phyloP scores from a whole-genome alignment of 2,888 invertebrate genomes.

The Acrocera orbiculus region DNA sequence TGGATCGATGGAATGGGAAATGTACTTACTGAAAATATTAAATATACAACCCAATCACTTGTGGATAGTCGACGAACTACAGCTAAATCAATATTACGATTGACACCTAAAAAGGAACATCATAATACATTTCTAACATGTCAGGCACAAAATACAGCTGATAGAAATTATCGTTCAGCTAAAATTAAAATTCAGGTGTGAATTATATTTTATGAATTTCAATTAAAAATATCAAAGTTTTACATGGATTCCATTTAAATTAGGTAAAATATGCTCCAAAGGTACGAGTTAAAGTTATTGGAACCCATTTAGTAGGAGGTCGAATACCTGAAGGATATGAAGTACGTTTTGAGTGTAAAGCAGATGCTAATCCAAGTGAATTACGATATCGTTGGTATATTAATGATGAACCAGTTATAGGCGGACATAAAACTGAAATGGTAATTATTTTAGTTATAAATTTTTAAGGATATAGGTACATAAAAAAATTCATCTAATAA shows the following conservation, averaged over 20 bases:
- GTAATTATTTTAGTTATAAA: conserved; percentile 28
- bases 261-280: conserved; percentile 85
- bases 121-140: conserved; percentile 84
- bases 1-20: conserved; percentile 83
- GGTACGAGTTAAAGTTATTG: conserved; percentile 53
- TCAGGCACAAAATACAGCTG: conserved; percentile 82
- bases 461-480: background rate
- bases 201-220: no score
- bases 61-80: conserved; percentile 69
- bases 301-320: conserved; percentile 38
- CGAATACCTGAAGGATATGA: conserved; percentile 64
- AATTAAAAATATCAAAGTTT: background rate
- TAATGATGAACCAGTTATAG: conserved; percentile 63
- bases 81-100: conserved; percentile 63
- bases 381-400: conserved; percentile 75
- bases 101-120: conserved; percentile 73
- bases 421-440: conserved; percentile 65
- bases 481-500: background rate
- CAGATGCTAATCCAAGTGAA: conserved; percentile 76
- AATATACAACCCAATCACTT: conserved; percentile 54
- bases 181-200: conserved; percentile 63
- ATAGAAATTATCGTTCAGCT: conserved; percentile 65
- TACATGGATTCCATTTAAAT: background rate
- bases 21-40: conserved; percentile 63
- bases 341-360: conserved; percentile 64